These are phyloP conservation scores for Stichopus horrens DNA, from an alignment of 53 echinoderm and acorn worm species.

Conservation along the genomic window DNA sequence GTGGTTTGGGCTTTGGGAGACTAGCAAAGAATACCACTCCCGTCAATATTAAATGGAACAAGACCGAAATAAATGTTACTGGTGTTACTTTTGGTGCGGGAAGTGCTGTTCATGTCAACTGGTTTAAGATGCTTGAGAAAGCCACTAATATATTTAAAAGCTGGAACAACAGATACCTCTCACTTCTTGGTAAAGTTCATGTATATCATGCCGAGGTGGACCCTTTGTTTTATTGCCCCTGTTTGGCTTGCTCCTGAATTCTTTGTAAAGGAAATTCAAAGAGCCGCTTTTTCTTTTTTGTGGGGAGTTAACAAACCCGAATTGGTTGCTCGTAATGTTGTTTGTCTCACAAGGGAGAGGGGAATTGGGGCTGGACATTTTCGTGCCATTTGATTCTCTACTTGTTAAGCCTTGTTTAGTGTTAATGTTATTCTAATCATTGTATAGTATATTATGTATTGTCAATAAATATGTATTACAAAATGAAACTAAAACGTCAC, in stretches of 20 bases:
- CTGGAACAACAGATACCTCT: background rate
- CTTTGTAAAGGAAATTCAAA: background rate
- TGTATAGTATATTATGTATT: background rate
- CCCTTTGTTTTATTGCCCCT: background rate
- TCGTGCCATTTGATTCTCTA: background rate
- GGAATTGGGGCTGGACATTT: background rate
- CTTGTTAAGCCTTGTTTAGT: too few relatives aligned
- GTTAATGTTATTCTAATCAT: background rate
- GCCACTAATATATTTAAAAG: background rate
- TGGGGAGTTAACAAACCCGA: too few relatives aligned
- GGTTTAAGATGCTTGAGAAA: background rate
- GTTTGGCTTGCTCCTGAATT: background rate
- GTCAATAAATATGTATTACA: too few relatives aligned
- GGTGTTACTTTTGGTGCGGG: background rate
- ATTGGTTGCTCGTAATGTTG: background rate
- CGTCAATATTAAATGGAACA: background rate
- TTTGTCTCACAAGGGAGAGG: background rate
- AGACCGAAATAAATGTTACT: background rate
- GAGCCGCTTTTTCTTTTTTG: too few relatives aligned
- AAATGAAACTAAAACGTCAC: background rate
- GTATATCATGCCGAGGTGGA: background rate
- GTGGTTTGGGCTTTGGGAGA: slow-evolving; percentile 6
- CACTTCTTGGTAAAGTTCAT: background rate
- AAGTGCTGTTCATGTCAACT: background rate
- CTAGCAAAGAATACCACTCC: background rate